phyloP scores from a whole-genome alignment of 2,113 vertebrate genomes.

The Acanthisitta chloris region DNA sequence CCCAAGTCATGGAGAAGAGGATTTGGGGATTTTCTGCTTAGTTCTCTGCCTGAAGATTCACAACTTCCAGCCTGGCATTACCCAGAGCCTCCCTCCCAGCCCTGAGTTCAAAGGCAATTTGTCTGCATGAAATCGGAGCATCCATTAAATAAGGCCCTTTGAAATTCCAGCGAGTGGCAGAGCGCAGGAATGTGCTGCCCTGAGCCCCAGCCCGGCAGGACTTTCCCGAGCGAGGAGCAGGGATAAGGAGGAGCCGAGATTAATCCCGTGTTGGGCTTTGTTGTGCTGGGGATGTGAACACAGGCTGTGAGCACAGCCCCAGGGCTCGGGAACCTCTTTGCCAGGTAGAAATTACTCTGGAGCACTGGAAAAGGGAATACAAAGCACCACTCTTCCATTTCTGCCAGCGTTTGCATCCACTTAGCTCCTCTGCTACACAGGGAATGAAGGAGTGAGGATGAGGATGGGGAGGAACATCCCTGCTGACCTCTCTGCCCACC shows the following conservation, averaged over 20 bases:
- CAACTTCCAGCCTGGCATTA: neutral
- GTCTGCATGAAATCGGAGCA: neutral
- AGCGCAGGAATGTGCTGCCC: neutral
- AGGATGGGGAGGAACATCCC: neutral
- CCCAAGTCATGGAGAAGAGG: neutral
- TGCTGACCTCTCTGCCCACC: neutral
- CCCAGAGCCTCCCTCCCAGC: neutral
- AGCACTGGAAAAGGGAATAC: neutral
- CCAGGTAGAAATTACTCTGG: too few species aligned
- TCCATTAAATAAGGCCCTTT: neutral
- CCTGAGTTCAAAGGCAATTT: constrained; percentile 5
- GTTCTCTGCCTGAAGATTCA: neutral
- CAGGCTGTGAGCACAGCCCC: neutral
- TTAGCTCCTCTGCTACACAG: neutral
- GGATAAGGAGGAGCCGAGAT: neutral
- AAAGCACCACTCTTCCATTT: neutral
- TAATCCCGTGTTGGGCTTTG: neutral
- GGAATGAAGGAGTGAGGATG: neutral
- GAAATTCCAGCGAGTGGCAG: neutral
- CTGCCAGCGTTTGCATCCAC: neutral
- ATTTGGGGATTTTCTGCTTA: neutral
- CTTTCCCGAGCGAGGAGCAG: neutral
- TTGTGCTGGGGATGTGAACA: neutral
- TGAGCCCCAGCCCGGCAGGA: neutral
- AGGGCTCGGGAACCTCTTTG: neutral